Percentiles rank a stretch among this genome's conserved stretches.
Conservation (phyloP, 2,797 vertebrate genomes). For the Rhodeus uyekii region DNA sequence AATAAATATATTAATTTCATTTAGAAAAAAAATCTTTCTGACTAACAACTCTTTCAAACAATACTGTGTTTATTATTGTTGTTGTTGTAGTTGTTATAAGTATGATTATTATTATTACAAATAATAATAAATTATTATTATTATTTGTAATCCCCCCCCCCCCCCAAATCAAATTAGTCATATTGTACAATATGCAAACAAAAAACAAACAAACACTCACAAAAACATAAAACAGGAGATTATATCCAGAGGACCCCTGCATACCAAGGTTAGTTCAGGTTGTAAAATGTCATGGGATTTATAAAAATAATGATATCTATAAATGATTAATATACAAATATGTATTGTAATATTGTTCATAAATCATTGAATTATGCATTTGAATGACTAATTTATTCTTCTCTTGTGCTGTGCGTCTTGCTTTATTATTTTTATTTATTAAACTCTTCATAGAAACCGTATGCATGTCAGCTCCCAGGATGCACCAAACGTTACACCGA, state of each 20-base stretch:
- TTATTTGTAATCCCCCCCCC: too few relatives aligned
- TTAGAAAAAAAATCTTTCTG: neutral
- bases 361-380: neutral
- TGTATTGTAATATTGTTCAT: neutral
- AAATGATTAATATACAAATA: neutral
- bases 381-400: neutral
- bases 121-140: neutral
- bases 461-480: constrained; percentile 92
- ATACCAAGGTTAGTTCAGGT: neutral
- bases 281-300: neutral
- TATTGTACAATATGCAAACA: neutral
- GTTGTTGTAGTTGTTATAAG: too few relatives aligned
- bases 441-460: constrained; percentile 86
- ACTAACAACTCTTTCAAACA: neutral
- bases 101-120: too few relatives aligned
- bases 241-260: neutral
- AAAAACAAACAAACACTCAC: neutral
- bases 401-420: neutral
- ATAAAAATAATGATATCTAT: neutral
- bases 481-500: constrained; percentile 78
- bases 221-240: neutral
- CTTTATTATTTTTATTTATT: constrained; percentile 7
- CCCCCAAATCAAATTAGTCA: neutral
- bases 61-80: neutral
- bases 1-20: neutral